phyloP scores from a whole-genome alignment of 2,113 vertebrate species.

The Panurus biarmicus region DNA sequence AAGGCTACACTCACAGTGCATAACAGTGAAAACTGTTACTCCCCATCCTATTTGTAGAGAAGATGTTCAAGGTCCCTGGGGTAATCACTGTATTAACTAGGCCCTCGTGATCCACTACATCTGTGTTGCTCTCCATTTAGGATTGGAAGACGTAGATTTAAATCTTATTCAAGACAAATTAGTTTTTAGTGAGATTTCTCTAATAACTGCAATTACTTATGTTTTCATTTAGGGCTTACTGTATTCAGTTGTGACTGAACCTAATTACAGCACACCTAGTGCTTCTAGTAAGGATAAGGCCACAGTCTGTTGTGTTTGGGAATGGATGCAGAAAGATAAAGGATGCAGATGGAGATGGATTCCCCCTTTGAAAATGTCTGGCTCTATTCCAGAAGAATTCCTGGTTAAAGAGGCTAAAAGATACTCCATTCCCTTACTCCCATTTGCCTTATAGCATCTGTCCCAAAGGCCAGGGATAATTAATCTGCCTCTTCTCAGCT shows the following conservation, averaged over 20 bases:
- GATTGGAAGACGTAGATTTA: not conserved
- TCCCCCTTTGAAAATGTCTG: not conserved
- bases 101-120: not conserved
- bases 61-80: not conserved
- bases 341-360: not conserved
- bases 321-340: not conserved
- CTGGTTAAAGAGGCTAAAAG: not conserved
- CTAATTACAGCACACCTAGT: not conserved
- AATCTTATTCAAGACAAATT: not conserved
- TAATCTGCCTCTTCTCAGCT: not conserved
- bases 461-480: not conserved
- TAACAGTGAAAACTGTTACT: not conserved
- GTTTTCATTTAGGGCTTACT: not conserved
- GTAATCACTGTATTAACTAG: not conserved
- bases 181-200: not conserved
- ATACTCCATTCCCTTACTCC: not conserved
- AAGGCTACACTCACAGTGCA: not conserved
- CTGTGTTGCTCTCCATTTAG: not conserved
- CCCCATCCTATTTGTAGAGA: not conserved
- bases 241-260: not conserved
- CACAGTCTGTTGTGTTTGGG: not conserved
- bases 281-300: not conserved
- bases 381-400: not conserved
- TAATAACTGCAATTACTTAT: not conserved
- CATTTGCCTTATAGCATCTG: not conserved